phyloP scores from a whole-genome alignment of 2,113 vertebrate species.

The Phoxinus phoxinus region DNA sequence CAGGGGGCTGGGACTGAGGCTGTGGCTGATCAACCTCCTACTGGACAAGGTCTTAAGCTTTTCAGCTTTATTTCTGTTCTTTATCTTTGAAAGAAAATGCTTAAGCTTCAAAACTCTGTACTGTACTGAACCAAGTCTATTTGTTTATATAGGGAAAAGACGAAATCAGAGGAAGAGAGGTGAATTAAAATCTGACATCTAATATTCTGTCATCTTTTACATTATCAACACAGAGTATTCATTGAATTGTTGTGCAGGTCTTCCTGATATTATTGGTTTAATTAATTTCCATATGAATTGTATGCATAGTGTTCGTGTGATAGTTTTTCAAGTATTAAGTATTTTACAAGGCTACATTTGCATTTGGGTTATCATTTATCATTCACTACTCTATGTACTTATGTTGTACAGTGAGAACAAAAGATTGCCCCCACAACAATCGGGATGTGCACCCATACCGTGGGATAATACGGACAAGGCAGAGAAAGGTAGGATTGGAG shows the following conservation, averaged over 20 bases:
- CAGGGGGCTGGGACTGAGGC: too few relatives aligned
- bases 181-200: too few relatives aligned
- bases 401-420: neutral
- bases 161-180: too few relatives aligned
- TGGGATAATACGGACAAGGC: neutral
- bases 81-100: too few relatives aligned
- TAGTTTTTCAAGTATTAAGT: too few relatives aligned
- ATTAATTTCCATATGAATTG: neutral
- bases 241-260: neutral
- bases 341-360: neutral
- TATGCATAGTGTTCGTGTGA: neutral
- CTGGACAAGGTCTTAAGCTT: too few relatives aligned
- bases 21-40: too few relatives aligned
- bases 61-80: too few relatives aligned
- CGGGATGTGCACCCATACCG: neutral
- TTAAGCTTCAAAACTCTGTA: too few relatives aligned
- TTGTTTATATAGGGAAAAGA: too few relatives aligned
- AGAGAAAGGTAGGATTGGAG: neutral
- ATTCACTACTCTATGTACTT: neutral
- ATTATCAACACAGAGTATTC: neutral
- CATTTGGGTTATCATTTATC: neutral
- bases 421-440: neutral
- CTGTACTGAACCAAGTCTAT: too few relatives aligned
- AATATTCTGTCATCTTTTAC: too few relatives aligned
- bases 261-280: slow-evolving; percentile 8